phyloP scores from a whole-genome alignment of 1,140 invertebrate genomes.

The Camponotus pennsylvanicus region DNA sequence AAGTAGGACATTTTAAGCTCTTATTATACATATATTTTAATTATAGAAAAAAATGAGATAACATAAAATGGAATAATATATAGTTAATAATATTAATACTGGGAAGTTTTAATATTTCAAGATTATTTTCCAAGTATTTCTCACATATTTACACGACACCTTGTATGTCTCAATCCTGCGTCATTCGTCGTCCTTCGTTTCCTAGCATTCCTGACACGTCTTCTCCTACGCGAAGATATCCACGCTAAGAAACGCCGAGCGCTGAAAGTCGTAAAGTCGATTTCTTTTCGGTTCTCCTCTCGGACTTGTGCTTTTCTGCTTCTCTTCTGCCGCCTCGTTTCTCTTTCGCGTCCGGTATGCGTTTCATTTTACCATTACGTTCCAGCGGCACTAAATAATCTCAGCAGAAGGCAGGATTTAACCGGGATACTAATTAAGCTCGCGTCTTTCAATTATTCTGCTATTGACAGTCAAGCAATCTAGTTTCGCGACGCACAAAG shows the following conservation, averaged over 20 bases:
- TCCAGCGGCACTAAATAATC: slow-evolving; percentile 55
- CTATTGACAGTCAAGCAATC: slow-evolving; percentile 75
- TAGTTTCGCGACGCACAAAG: slow-evolving; percentile 67
- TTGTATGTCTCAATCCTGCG: neutral
- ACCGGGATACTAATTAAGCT: slow-evolving; percentile 72
- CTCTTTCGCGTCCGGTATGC: slow-evolving; percentile 7
- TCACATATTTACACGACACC: slow-evolving; percentile 13
- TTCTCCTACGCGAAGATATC: neutral
- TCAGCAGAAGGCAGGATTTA: slow-evolving; percentile 33
- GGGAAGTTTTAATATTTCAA: neutral
- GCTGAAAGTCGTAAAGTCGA: slow-evolving; percentile 54
- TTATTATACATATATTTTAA: neutral
- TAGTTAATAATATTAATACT: neutral
- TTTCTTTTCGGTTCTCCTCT: slow-evolving; percentile 59
- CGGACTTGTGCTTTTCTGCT: neutral
- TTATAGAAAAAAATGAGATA: neutral
- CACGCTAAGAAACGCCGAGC: slow-evolving; percentile 32
- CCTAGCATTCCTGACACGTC: slow-evolving; percentile 46
- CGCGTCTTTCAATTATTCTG: slow-evolving; percentile 77
- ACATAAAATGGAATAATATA: too few species aligned
- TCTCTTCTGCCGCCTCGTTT: slow-evolving; percentile 17
- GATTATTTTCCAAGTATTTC: neutral
- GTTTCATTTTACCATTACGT: slow-evolving; percentile 5
- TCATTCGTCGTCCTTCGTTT: neutral
- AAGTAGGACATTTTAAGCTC: neutral